Evolutionary conservation across 2,888 invertebrate genomes (phyloP).

Genomic region (Thereva nobilitata): DNA sequence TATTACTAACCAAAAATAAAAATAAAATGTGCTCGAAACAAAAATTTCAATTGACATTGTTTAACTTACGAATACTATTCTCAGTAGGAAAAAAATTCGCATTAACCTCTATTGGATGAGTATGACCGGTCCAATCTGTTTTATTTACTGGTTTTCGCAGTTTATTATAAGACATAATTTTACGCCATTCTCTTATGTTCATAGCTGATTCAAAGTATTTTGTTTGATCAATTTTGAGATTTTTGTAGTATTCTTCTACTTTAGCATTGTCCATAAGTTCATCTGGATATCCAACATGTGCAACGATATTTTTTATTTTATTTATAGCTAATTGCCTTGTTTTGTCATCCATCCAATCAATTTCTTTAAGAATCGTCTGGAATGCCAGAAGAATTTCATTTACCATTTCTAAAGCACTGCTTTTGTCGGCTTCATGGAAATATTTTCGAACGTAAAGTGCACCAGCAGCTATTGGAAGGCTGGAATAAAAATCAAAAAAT

Average conservation of each 20-base stretch:
- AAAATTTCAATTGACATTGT: not conserved
- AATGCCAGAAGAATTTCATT: no score
- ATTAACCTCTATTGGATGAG: slow-evolving; percentile 61
- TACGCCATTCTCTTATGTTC: slow-evolving; percentile 73
- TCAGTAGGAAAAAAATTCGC: slow-evolving; percentile 79
- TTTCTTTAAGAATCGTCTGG: no score
- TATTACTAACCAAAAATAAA: slow-evolving; percentile 67
- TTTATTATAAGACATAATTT: slow-evolving; percentile 49
- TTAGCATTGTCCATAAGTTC: no score
- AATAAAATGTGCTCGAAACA: not conserved
- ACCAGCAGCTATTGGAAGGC: slow-evolving; percentile 71
- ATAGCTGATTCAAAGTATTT: slow-evolving; percentile 73
- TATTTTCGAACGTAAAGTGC: slow-evolving; percentile 80
- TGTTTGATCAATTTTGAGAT: slow-evolving; percentile 62
- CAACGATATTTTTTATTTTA: slow-evolving; percentile 76
- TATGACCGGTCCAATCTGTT: no score
- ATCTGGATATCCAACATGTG: slow-evolving; percentile 69
- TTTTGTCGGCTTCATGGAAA: slow-evolving; percentile 74
- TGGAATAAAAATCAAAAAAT: slow-evolving; percentile 47
- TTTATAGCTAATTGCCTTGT: slow-evolving; percentile 73
- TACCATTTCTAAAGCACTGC: no score
- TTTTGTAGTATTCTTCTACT: no score
- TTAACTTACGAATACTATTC: slow-evolving; percentile 76
- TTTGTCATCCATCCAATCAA: slow-evolving; percentile 50
- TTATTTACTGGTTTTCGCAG: no score